Evolutionary conservation across 2,888 invertebrate genomes (phyloP).

Genomic region (Taphrorychus bicolor): DNA sequence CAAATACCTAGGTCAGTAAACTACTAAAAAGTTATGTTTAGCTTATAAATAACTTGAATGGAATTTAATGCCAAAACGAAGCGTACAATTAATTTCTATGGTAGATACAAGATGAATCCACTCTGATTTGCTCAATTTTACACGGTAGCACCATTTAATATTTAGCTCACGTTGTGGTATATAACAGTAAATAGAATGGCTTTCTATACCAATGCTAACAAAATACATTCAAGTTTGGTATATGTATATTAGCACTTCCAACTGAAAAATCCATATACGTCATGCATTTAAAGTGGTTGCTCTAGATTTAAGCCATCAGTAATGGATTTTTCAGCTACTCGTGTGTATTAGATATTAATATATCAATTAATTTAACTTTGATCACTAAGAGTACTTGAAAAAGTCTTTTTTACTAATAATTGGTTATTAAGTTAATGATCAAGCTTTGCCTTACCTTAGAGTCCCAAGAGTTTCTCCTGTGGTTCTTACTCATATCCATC

Average conservation of each 20-base stretch:
- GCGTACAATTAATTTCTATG: neutral
- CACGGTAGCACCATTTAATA: neutral
- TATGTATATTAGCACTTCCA: neutral
- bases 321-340: neutral
- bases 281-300: neutral
- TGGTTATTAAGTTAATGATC: too few relatives aligned
- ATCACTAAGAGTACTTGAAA: neutral
- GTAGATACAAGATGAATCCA: too few relatives aligned
- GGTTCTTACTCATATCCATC: constrained; percentile 60
- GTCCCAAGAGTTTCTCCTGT: constrained; percentile 64
- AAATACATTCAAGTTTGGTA: neutral
- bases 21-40: constrained; percentile 18
- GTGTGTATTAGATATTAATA: neutral
- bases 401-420: too few relatives aligned
- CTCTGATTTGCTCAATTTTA: neutral
- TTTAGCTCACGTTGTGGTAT: neutral
- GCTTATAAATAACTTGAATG: too few relatives aligned
- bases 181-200: neutral
- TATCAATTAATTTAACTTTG: neutral
- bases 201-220: neutral
- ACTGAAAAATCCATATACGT: neutral
- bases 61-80: neutral
- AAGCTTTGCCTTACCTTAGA: constrained; percentile 63
- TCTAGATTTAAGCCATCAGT: neutral
- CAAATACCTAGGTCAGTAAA: constrained; percentile 25